Conservation (phyloP, 2,797 vertebrate genomes). For the Echeneis naucrates region DNA sequence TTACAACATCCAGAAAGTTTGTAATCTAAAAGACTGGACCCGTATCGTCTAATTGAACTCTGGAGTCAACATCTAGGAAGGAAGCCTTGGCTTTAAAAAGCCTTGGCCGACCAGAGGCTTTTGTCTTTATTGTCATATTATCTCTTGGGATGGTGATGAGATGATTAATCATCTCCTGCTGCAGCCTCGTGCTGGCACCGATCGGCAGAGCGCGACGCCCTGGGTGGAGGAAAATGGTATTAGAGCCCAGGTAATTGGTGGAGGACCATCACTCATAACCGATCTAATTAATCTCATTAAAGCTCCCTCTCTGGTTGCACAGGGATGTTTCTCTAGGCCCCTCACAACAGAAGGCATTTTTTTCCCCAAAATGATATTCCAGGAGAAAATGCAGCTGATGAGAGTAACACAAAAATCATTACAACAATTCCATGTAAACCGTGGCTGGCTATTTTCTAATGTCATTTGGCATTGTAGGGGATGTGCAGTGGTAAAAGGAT, state of each 20-base stretch:
- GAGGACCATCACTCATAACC: constrained; percentile 79
- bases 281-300: constrained; percentile 80
- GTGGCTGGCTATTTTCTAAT: constrained; percentile 62
- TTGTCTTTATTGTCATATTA: constrained; percentile 77
- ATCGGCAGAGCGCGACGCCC: constrained; percentile 55
- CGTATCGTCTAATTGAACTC: constrained; percentile 57
- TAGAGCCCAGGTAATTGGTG: constrained; percentile 80
- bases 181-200: constrained; percentile 51
- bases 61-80: constrained; percentile 58
- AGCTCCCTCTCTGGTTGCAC: constrained; percentile 57
- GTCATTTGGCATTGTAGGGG: constrained; percentile 58
- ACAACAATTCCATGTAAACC: constrained; percentile 45
- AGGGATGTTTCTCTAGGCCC: constrained; percentile 38
- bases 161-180: constrained; percentile 76
- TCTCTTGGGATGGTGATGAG: constrained; percentile 72
- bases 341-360: constrained; percentile 46
- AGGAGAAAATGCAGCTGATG: constrained; percentile 47
- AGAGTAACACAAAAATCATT: constrained; percentile 51
- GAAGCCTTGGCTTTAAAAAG: constrained; percentile 63
- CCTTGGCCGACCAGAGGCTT: constrained; percentile 68
- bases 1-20: constrained; percentile 27
- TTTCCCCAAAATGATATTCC: constrained; percentile 55
- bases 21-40: constrained; percentile 33
- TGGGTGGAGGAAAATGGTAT: constrained; percentile 71
- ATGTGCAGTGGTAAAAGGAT: constrained; percentile 62